Conservation (phyloP, 2,797 vertebrate species). For the Mallotus villosus region DNA sequence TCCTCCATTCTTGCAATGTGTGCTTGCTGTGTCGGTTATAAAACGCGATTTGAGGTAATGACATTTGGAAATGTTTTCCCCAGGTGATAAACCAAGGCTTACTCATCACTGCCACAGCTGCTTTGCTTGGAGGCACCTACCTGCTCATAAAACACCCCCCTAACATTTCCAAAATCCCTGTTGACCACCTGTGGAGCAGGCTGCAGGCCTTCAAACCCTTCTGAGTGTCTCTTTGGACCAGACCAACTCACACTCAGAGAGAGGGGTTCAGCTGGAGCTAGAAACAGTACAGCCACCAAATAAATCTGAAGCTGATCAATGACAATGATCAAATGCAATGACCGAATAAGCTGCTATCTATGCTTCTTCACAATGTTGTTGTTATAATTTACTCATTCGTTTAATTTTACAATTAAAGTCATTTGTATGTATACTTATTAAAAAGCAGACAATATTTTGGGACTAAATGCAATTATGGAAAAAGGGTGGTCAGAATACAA, state of each 20-base stretch:
- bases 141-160: slow-evolving; percentile 68
- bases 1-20: too few relatives aligned
- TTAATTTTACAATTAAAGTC: not conserved
- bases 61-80: slow-evolving; percentile 12
- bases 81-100: slow-evolving; percentile 84
- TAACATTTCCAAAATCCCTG: slow-evolving; percentile 38
- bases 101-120: slow-evolving; percentile 65
- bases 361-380: too few relatives aligned
- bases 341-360: not conserved
- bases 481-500: not conserved
- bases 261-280: not conserved
- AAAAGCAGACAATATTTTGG: not conserved
- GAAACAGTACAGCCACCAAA: slow-evolving; percentile 12
- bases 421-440: not conserved
- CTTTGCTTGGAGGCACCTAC: slow-evolving; percentile 64
- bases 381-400: not conserved
- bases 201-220: slow-evolving; percentile 51
- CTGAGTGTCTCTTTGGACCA: slow-evolving; percentile 23
- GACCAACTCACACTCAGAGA: slow-evolving; percentile 13
- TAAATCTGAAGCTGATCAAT: not conserved
- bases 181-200: slow-evolving; percentile 70
- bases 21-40: too few relatives aligned
- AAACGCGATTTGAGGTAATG: too few relatives aligned
- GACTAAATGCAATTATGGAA: not conserved
- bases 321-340: not conserved